Evolutionary conservation across 2,113 vertebrate genomes (phyloP), one percentile per base, ranked within the genome.

Genomic region (Larimichthys crocea): DNA sequence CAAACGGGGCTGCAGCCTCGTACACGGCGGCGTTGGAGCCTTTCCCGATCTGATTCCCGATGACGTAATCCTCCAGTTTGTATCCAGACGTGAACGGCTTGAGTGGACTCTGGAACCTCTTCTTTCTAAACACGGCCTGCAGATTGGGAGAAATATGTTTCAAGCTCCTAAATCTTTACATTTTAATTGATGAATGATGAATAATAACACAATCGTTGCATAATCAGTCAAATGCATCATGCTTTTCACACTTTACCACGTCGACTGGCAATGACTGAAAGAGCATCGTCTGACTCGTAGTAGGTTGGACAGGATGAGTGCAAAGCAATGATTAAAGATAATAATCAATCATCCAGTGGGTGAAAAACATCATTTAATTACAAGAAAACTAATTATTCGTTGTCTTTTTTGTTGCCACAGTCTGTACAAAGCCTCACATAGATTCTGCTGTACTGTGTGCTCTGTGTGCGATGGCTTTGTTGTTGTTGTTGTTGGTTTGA

Each of bases 11-110:
- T 0, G 95, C 86, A 7, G 97, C 97, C 76, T 98, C 97, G 0
- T 99, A 98, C 55, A 99, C 98, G 0, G 96, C 97, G 0, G 96
- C 97, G 0, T 95, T 97, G 84, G 97, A 98, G 63, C 98, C 98
- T 93, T 97, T 97, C 74, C 97, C 97, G 0, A 99, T 92, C 92
- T 96, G 93, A 0, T 95, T 95, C 9, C 97, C 98, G 0, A 98
- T 96, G 31, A 95, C 84, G 26, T 98, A 99, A 2, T 99, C 97
- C 26, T 99, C 97, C 91, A 99, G 91, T 72, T 80, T 96, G 92
- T 97, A 97, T 74, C 98, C 98, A 50, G 94, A 95, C 72, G 82
- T 74, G 0, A 92, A 87, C 0, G 90, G 76, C 79, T 95, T 95
- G 79, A 96, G 49, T 0, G 95, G 91, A 40, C 92, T 92, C 57